These are phyloP conservation scores for Sitobion miscanthi DNA, from an alignment of 1,140 invertebrate species.

Conservation along the genomic window DNA sequence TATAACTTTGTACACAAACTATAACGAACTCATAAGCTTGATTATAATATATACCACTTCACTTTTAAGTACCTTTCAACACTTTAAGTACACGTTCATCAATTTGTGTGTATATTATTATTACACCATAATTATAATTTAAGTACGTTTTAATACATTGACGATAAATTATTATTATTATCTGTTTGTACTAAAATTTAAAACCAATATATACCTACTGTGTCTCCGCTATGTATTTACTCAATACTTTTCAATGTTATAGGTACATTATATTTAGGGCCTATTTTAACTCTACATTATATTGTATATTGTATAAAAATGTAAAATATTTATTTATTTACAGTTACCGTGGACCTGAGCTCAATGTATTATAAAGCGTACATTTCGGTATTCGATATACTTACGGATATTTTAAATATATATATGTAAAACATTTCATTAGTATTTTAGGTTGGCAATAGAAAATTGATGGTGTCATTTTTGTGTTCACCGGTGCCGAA, in stretches of 20 bases:
- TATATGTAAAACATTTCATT: neutral
- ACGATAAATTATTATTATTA: neutral
- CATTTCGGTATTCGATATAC: neutral
- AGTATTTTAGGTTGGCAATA: neutral
- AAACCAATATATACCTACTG: neutral
- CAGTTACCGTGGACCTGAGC: too few relatives aligned
- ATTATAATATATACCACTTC: neutral
- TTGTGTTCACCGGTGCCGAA: conserved; percentile 9
- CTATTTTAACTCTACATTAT: neutral
- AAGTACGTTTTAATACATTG: neutral
- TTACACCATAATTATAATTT: neutral
- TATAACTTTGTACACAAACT: conserved; percentile 1
- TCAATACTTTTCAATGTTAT: too few relatives aligned
- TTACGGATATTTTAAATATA: neutral
- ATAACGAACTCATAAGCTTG: neutral
- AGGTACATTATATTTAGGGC: neutral
- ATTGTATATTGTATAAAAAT: neutral
- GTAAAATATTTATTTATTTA: neutral
- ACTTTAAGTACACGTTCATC: neutral
- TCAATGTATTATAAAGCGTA: neutral
- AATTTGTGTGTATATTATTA: conserved; percentile 10
- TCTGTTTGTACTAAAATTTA: neutral
- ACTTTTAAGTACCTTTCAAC: neutral
- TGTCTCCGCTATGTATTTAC: neutral
- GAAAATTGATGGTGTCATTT: conserved; percentile 2